Evolutionary conservation across 92 coral and sea anemone genomes (phyloP).

Genomic region (Umimayanthus kanabou): DNA sequence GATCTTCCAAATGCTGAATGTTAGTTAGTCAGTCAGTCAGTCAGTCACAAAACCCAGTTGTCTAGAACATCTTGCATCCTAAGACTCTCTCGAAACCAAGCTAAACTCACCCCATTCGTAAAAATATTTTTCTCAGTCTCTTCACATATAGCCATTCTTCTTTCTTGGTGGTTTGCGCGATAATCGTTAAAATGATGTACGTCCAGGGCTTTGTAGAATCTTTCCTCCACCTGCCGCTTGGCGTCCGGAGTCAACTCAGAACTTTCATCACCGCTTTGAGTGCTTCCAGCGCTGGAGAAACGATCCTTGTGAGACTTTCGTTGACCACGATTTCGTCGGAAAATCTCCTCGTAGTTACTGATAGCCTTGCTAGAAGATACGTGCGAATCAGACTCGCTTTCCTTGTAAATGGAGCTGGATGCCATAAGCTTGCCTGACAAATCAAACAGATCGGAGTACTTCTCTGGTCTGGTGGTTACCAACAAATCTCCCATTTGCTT

Average conservation of each 20-base stretch:
- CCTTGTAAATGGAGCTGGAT: conserved; percentile 1
- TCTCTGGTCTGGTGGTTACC: conserved; percentile 9
- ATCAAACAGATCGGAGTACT: neutral
- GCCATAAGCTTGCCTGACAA: conserved; percentile 4
- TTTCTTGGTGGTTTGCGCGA: conserved; percentile 40
- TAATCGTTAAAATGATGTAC: conserved; percentile 64
- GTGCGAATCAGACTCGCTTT: neutral
- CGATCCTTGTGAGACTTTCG: neutral
- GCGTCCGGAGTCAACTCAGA: conserved; percentile 28
- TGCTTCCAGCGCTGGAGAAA: neutral
- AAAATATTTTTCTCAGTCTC: conserved; percentile 54
- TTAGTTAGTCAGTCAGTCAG: neutral
- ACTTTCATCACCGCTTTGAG: neutral
- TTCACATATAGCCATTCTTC: conserved; percentile 84
- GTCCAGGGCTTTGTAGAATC: conserved; percentile 64
- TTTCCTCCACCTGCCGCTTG: neutral
- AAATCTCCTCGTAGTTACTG: neutral
- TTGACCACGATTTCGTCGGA: neutral
- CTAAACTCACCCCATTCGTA: conserved; percentile 42
- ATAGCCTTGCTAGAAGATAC: neutral
- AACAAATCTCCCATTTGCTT: conserved; percentile 7
- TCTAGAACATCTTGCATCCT: conserved; percentile 67
- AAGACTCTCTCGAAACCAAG: conserved; percentile 62
- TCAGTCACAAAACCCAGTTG: conserved; percentile 59
- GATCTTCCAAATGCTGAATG: neutral